Base-by-base conservation (phyloP, 2,888 invertebrate species). In the Drosophila prostipennis region DNA sequence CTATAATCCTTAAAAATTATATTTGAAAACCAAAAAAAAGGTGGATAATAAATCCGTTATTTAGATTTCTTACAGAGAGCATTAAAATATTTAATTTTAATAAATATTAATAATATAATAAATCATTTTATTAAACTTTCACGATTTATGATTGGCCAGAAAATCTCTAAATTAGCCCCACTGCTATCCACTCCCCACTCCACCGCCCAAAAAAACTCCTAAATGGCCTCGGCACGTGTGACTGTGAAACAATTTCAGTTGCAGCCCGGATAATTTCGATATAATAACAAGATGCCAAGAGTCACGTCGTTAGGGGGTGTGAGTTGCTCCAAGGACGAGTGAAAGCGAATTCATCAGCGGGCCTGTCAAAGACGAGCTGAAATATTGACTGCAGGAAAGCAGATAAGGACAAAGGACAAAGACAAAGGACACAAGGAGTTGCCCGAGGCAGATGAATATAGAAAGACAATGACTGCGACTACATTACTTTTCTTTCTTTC, bases 261-360 rank as follows among this genome's bases (percentile, higher is more conserved):
- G 72, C 77, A 54, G 70, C 69, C 60, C 72, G 70, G 72, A 83
- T 79, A 80, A 87, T 79, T 87, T 78, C 74, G 74, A 79, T 77
- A 79, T 84, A 89, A 87, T 87, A 80, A 80, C 78, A 74, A 76
- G 72, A 55, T 70, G 73, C 67, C 74, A 74, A 43, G 79, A 85
- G 89, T 87, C 89, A 89, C 86, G 89, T 89, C 78, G 60, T 57
- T 45, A 19, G 57, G 37, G 36, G 34, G 57, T 37, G 45, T 37
- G 60, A 32, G 45, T 2, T 16, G 26, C 60, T 23, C 11, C 23
- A 3, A 13, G 58, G 57, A 48, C 40, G 55, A 74, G 61, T 72
- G 64, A 77, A 74, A 73, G 63, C 72, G 75, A 75, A 84, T 82
- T 82, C 80, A 85, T 87, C 82, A 87, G 74, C 63, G 52, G 39